These are phyloP conservation scores for Pectinophora gossypiella DNA, from an alignment of 1,140 invertebrate genomes.

Conservation along the genomic window DNA sequence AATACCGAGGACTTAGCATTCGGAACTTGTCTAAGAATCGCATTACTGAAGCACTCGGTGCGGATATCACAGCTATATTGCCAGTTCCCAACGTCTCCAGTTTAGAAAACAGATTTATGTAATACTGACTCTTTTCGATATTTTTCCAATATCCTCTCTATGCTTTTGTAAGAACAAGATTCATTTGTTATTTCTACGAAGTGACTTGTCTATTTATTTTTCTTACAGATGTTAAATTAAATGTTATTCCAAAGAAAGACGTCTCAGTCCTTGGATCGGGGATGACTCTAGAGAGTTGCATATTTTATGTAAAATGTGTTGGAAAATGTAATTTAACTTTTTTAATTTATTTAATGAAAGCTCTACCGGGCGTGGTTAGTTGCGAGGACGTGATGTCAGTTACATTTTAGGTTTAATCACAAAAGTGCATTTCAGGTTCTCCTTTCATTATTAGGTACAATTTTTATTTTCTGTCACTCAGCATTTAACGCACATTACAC, in stretches of 20 bases:
- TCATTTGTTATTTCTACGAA: background rate
- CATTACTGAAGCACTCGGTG: constrained; percentile 45
- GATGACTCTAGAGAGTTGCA: constrained; percentile 36
- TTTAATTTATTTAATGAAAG: constrained; percentile 37
- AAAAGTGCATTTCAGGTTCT: background rate
- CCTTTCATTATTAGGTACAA: too few species aligned
- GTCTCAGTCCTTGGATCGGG: constrained; percentile 34
- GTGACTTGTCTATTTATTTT: background rate
- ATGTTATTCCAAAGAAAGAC: constrained; percentile 33
- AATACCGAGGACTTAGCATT: constrained; percentile 53
- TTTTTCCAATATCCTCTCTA: background rate
- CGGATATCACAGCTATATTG: constrained; percentile 30
- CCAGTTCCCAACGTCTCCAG: constrained; percentile 20
- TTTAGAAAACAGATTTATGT: constrained; percentile 9
- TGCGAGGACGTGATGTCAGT: background rate
- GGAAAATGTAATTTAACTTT: constrained; percentile 44
- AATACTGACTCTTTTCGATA: constrained; percentile 1
- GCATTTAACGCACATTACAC: too few species aligned
- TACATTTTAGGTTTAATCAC: background rate
- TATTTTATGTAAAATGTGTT: constrained; percentile 39
- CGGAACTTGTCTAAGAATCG: constrained; percentile 46
- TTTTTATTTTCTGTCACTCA: too few species aligned
- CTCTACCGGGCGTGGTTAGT: constrained; percentile 9
- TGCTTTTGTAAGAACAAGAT: background rate
- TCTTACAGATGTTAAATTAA: constrained; percentile 27